phyloP scores from a whole-genome alignment of 2,797 vertebrate genomes.

The Tangara arthus region DNA sequence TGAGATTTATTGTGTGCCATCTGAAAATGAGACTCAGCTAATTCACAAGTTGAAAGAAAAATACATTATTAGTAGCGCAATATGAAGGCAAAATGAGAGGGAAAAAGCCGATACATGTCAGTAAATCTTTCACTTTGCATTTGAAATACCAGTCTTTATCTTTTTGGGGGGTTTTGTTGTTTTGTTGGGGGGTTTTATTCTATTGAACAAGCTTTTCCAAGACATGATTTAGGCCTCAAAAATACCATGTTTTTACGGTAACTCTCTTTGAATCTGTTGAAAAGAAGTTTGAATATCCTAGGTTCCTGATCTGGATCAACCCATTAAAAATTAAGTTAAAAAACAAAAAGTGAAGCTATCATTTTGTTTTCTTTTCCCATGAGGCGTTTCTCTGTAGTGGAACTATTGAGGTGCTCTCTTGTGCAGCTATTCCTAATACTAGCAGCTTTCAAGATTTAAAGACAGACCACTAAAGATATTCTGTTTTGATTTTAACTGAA shows the following conservation, averaged over 20 bases:
- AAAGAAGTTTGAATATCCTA: background rate
- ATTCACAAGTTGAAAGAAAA: background rate
- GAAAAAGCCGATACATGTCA: background rate
- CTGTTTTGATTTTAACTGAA: background rate
- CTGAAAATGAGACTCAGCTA: background rate
- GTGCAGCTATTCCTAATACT: background rate
- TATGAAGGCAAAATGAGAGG: background rate
- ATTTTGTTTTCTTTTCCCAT: background rate
- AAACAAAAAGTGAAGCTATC: background rate
- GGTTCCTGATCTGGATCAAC: background rate
- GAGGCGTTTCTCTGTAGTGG: background rate
- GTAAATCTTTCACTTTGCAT: background rate
- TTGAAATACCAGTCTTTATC: background rate
- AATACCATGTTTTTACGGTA: background rate
- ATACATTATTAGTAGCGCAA: background rate
- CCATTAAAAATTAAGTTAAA: background rate
- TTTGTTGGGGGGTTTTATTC: rapidly evolving
- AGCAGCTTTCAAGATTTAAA: background rate
- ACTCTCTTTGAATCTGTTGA: background rate
- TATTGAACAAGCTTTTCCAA: background rate
- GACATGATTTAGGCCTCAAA: background rate
- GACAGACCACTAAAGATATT: background rate
- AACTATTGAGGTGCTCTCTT: background rate
- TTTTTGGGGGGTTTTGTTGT: rapidly evolving
- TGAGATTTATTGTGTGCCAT: background rate